Percentiles rank a stretch among this genome's conserved stretches.
Evolutionary conservation across 23 tunicate genomes (phyloP).

Genomic region (Ascidia mentula): DNA sequence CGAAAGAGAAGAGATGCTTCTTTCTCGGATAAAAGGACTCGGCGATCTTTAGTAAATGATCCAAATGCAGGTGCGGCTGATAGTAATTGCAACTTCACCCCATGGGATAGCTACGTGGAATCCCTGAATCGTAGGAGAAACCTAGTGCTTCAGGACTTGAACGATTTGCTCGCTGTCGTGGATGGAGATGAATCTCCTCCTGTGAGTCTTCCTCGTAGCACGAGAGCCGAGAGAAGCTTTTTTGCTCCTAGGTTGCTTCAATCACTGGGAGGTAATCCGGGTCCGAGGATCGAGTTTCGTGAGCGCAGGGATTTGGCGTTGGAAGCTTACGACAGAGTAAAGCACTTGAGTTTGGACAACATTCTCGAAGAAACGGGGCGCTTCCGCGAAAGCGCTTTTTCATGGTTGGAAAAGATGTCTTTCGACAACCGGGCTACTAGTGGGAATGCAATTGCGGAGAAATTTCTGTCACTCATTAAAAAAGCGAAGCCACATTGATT

Average conservation of each 20-base stretch:
- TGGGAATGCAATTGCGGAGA: neutral
- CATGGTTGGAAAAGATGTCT: no score
- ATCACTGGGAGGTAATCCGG: neutral
- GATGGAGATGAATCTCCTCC: neutral
- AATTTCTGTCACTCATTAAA: neutral
- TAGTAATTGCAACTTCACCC: conserved; percentile 12
- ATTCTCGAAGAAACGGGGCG: neutral
- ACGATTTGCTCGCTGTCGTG: neutral
- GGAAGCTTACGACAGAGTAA: neutral
- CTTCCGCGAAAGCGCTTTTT: neutral
- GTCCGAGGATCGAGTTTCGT: neutral
- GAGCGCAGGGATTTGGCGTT: neutral
- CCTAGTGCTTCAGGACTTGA: neutral
- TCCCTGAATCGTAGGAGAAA: neutral
- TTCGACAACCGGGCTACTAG: neutral
- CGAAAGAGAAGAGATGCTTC: neutral
- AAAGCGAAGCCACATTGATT: neutral
- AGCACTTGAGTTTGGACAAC: neutral
- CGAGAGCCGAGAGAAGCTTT: conserved; percentile 1
- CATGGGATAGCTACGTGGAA: conserved; percentile 7
- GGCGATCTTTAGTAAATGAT: neutral
- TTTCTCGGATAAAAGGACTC: neutral
- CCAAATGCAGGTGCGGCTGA: neutral
- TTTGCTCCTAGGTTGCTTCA: conserved; percentile 3
- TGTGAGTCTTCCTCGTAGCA: neutral